These are phyloP conservation scores for Coptotermes formosanus DNA, from an alignment of 1,140 invertebrate genomes.

Conservation along the genomic window DNA sequence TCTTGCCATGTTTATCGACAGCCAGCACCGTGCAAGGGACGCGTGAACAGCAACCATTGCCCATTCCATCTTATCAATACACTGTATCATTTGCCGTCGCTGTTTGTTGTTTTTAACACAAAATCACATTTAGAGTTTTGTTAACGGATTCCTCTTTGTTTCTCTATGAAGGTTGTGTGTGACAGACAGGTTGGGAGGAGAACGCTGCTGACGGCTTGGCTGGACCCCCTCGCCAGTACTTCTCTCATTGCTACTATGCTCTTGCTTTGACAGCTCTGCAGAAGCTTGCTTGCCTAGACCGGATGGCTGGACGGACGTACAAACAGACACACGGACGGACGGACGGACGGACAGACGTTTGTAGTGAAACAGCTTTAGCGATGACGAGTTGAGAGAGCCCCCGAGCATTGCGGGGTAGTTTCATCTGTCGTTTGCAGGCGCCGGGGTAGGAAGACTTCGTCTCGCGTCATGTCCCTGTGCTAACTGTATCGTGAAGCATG, in stretches of 20 bases:
- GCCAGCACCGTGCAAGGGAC: background rate
- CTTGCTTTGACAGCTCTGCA: slow-evolving; percentile 3
- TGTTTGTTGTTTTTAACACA: background rate
- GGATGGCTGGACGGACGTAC: background rate
- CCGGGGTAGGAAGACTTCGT: background rate
- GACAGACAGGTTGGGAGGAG: background rate
- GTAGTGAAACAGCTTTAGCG: slow-evolving; percentile 10
- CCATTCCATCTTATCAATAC: background rate
- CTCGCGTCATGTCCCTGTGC: background rate
- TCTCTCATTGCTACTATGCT: background rate
- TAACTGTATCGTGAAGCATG: background rate
- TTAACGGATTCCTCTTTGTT: slow-evolving; percentile 1
- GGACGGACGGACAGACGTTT: background rate
- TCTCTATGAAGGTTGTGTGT: background rate
- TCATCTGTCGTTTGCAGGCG: slow-evolving; percentile 17
- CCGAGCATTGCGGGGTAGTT: slow-evolving; percentile 13
- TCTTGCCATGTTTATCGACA: background rate
- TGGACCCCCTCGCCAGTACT: background rate
- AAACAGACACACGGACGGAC: background rate
- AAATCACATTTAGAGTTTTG: slow-evolving; percentile 7
- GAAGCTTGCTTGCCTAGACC: background rate
- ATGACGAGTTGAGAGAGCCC: slow-evolving; percentile 16
- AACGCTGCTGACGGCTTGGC: background rate
- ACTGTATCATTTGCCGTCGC: background rate
- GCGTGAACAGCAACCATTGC: background rate